phyloP scores from a whole-genome alignment of 2,888 invertebrate species.

The Macrophya annulata region DNA sequence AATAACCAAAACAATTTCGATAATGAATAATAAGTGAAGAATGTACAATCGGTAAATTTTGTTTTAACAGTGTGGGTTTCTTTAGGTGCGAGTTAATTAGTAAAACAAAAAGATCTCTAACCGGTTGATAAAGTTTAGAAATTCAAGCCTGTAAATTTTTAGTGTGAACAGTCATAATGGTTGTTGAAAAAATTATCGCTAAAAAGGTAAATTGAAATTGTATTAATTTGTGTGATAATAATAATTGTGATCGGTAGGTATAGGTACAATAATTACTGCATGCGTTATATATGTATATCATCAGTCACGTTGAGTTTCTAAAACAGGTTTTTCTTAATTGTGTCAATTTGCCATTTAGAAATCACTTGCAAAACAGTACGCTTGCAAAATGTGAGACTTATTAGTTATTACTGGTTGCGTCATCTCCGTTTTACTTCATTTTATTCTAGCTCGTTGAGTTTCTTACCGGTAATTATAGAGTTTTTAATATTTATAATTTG shows the following conservation, averaged over 20 bases:
- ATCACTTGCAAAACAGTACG: background rate
- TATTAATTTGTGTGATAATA: background rate
- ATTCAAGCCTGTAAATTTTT: background rate
- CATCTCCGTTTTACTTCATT: background rate
- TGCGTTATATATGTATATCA: background rate
- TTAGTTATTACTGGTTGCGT: background rate
- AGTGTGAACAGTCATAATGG: background rate
- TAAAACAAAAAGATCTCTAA: background rate
- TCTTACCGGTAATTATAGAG: background rate
- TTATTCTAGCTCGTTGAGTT: background rate
- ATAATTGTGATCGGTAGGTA: too few relatives aligned
- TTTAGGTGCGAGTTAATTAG: background rate
- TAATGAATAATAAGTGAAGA: background rate
- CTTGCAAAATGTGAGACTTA: slow-evolving; percentile 13
- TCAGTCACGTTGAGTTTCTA: background rate
- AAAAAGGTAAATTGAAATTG: slow-evolving; percentile 22
- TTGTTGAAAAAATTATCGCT: background rate
- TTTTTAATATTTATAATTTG: background rate
- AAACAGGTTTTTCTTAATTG: slow-evolving; percentile 33
- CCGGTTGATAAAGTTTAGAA: background rate
- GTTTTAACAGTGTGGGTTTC: background rate
- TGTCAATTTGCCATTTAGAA: background rate
- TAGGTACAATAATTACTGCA: background rate
- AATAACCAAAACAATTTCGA: background rate
- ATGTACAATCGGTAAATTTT: slow-evolving; percentile 22